Conservation (phyloP, 2,888 invertebrate species). For the Schrankia costaestrigalis region DNA sequence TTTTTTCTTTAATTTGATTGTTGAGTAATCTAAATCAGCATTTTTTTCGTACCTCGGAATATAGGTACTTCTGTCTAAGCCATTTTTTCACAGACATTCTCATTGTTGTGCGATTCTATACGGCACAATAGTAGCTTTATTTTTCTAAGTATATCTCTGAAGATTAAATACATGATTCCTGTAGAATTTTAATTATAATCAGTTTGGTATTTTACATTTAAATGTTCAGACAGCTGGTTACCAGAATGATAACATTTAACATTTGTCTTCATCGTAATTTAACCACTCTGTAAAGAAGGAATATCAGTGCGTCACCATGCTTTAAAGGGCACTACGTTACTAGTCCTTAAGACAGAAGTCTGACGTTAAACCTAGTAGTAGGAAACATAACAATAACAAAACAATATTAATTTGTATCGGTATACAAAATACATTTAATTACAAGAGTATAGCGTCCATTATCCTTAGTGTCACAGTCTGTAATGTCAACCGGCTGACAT, state of each 20-base stretch:
- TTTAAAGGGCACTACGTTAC: not conserved
- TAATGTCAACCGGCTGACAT: slow-evolving; percentile 32
- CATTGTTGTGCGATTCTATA: no score
- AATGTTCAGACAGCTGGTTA: not conserved
- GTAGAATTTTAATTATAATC: no score
- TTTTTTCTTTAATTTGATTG: slow-evolving; percentile 23
- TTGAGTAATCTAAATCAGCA: slow-evolving; percentile 6
- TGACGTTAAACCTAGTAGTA: no score
- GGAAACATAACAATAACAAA: slow-evolving; percentile 1
- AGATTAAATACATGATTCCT: no score
- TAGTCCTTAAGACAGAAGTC: no score
- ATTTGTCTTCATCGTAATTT: not conserved
- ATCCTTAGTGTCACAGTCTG: slow-evolving; percentile 19
- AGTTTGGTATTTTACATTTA: not conserved
- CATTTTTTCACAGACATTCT: not conserved
- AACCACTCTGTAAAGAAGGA: not conserved
- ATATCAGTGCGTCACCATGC: not conserved
- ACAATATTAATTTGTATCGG: slow-evolving; percentile 1
- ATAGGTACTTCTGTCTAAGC: not conserved
- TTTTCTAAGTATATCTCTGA: no score
- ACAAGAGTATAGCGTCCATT: slow-evolving; percentile 21
- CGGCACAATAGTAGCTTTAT: no score
- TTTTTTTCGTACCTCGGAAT: not conserved
- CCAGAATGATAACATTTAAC: not conserved
- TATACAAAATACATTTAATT: slow-evolving; percentile 16